Evolutionary conservation across 1,140 invertebrate genomes (phyloP).

Genomic region (Planococcus citri): DNA sequence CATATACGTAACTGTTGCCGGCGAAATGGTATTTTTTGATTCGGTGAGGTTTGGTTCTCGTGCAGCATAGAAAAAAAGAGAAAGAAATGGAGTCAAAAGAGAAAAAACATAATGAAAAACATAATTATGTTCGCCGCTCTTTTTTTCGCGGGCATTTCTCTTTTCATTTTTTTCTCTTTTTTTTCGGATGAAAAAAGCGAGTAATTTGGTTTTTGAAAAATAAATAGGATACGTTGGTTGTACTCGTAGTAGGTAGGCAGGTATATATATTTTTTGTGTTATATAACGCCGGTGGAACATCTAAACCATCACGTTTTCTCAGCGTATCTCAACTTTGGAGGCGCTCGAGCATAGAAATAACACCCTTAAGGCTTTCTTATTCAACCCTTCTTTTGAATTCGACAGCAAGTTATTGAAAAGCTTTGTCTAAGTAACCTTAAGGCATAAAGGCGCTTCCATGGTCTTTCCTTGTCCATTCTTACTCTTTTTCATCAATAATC

Average conservation of each 20-base stretch:
- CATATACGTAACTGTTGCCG: not conserved
- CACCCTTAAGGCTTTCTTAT: conserved; percentile 14
- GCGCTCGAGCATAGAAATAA: conserved; percentile 5
- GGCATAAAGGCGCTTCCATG: not conserved
- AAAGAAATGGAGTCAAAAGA: not conserved
- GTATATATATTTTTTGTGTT: not conserved
- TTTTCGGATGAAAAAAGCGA: not conserved
- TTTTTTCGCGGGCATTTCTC: not conserved
- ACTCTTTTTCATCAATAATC: not conserved
- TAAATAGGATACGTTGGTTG: not conserved
- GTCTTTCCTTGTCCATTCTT: conserved; percentile 13
- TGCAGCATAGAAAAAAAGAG: not conserved
- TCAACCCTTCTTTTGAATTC: conserved; percentile 18
- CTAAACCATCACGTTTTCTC: conserved; percentile 12
- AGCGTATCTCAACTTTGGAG: not conserved
- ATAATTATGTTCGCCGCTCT: conserved; percentile 1
- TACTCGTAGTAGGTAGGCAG: not conserved
- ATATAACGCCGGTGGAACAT: not conserved
- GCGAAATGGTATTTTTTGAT: not conserved
- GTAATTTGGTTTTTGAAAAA: conserved; percentile 14
- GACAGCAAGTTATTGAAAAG: conserved; percentile 16
- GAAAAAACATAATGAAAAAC: conserved; percentile 9
- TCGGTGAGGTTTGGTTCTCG: not conserved
- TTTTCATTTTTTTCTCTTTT: too few relatives aligned
- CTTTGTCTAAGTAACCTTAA: conserved; percentile 19